Base-by-base conservation (phyloP, 2,888 invertebrate genomes). In the Formica aserva region DNA sequence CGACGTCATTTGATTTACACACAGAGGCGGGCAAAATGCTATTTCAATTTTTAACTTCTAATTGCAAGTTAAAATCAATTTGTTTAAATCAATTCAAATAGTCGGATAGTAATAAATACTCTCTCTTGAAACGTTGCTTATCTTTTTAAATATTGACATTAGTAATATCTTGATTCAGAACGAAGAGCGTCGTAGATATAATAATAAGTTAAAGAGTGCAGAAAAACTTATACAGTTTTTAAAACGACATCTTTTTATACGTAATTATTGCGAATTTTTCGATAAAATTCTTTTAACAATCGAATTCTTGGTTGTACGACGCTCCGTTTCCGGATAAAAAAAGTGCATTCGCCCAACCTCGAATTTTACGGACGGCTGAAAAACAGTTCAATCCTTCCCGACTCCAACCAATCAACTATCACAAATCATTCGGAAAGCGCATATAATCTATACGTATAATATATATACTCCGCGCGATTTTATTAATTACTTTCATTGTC, bases 401-500 rank as follows among this genome's bases (percentile, higher is more conserved):
- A 45, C 57, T 71, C 26, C 78, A 45, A 80, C 22, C 75, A 80
- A 85, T 69, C 83, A 48, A 89, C 84, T 88, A 88, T 89, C 86
- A 87, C 87, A 89, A 89, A 86, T 87, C 75, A 75, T 89, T 80
- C 83, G 78, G 55, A 65, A 82, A 87, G 87, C 48, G 86, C 81
- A 85, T 83, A 78, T 83, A 78, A 78, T 78, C 78, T 60, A 32
- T 45, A 65, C 45, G 48, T 69, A 63, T 60, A 35, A 71, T 77
- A 76, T 77, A 78, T 78, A 72, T 78, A 78, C 72, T 78, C 71
- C 71, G 78, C 78, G 78, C 78, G 78, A 78, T 78, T 76, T 76
- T 57, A 87, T 86, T 77, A 84, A 87, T 90, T 90, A 90, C 89
- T 90, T 90, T 90, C 89, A 90, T 90, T 85, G 84, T 90, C 90